These are phyloP conservation scores for Lypha dubia DNA, from an alignment of 2,888 invertebrate species.

Conservation along the genomic window DNA sequence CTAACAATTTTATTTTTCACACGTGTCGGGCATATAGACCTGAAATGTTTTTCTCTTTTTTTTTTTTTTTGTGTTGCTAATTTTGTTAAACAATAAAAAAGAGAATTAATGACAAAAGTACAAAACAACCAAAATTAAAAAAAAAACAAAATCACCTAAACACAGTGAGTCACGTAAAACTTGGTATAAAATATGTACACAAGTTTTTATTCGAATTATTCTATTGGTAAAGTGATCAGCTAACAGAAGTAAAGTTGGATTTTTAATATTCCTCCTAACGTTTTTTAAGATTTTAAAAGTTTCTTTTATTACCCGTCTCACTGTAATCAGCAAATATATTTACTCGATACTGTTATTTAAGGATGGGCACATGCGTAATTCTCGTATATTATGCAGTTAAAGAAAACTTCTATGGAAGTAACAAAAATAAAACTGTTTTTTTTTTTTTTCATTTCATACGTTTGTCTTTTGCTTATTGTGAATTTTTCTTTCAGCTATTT, in stretches of 20 bases:
- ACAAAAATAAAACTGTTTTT: constrained; percentile 14
- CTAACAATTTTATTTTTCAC: constrained; percentile 48
- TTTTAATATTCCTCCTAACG: no score
- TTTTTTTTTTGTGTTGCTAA: constrained; percentile 19
- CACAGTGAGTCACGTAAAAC: not conserved
- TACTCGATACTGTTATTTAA: not conserved
- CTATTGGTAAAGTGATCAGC: not conserved
- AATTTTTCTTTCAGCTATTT: constrained; percentile 36
- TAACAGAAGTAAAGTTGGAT: no score
- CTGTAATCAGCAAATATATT: constrained; percentile 10
- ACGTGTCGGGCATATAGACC: constrained; percentile 57
- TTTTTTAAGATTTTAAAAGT: not conserved
- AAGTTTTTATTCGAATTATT: not conserved
- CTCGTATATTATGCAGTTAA: constrained; percentile 43
- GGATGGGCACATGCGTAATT: not conserved
- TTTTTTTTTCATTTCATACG: not conserved
- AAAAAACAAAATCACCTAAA: not conserved
- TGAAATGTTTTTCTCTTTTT: constrained; percentile 12
- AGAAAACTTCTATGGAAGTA: constrained; percentile 32
- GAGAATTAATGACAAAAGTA: constrained; percentile 6
- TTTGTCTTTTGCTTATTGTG: constrained; percentile 39
- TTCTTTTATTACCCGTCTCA: not conserved
- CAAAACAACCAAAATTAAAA: not conserved
- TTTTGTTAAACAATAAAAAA: constrained; percentile 45
- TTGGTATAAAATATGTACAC: not conserved